Evolutionary conservation across 2,888 invertebrate species (phyloP).

Genomic region (Cremastobaeus sp.): DNA sequence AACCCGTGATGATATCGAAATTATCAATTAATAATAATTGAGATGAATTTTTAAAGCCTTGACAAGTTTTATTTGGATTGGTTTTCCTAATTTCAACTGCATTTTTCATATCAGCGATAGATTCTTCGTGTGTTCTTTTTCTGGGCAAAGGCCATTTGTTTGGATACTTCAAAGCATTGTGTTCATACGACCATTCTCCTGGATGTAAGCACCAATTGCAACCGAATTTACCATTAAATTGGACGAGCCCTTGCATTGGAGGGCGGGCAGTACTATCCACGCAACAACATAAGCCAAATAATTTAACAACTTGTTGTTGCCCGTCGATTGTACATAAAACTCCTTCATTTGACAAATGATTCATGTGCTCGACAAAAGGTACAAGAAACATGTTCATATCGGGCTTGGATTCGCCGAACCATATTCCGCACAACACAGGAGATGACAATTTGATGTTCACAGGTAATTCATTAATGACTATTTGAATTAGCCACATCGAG

Average conservation of each 20-base stretch:
- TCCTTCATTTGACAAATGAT: slow-evolving; percentile 37
- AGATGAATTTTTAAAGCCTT: slow-evolving; percentile 13
- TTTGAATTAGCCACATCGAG: slow-evolving; percentile 54
- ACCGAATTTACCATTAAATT: slow-evolving; percentile 55
- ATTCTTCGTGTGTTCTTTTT: slow-evolving; percentile 10
- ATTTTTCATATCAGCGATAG: slow-evolving; percentile 13
- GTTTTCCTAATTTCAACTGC: slow-evolving; percentile 17
- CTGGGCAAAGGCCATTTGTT: slow-evolving; percentile 5
- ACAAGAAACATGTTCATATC: slow-evolving; percentile 41
- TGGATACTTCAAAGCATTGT: slow-evolving; percentile 20
- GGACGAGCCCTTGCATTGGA: slow-evolving; percentile 19
- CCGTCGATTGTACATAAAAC: slow-evolving; percentile 25
- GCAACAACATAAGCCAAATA: slow-evolving; percentile 34
- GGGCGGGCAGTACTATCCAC: slow-evolving; percentile 56
- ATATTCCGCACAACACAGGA: slow-evolving; percentile 46
- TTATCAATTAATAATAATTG: neutral
- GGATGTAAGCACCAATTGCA: slow-evolving; percentile 58
- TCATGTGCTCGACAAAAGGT: slow-evolving; percentile 51
- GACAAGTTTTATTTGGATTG: slow-evolving; percentile 16
- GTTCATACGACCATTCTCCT: slow-evolving; percentile 26
- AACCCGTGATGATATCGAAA: slow-evolving; percentile 55
- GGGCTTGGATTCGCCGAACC: slow-evolving; percentile 47
- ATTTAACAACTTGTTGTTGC: slow-evolving; percentile 33
- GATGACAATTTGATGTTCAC: too few species aligned
- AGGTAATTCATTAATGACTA: too few species aligned